phyloP scores from a whole-genome alignment of 2,888 invertebrate genomes.

The Coelogynopora nodosa region DNA sequence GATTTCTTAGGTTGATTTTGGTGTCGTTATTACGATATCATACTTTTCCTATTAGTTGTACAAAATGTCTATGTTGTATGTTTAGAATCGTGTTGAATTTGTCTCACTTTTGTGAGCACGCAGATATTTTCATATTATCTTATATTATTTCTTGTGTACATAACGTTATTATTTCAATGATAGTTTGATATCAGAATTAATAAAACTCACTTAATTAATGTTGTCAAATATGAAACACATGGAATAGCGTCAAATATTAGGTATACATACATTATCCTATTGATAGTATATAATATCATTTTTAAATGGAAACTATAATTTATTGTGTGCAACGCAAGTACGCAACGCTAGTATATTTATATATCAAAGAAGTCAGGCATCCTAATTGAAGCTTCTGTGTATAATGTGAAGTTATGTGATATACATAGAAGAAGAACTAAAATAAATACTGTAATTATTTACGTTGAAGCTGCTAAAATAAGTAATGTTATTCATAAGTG shows the following conservation, averaged over 20 bases:
- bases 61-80: too few relatives aligned
- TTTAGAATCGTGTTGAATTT: too few relatives aligned
- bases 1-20: too few relatives aligned
- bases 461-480: not conserved
- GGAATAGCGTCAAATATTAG: not conserved
- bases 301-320: constrained; percentile 10
- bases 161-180: not conserved
- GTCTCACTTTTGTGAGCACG: too few relatives aligned
- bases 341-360: too few relatives aligned
- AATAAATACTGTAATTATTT: not conserved
- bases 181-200: not conserved
- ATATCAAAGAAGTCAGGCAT: constrained; percentile 10
- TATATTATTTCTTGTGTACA: not conserved
- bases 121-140: too few relatives aligned
- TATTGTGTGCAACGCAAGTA: constrained; percentile 22
- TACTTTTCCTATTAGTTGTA: too few relatives aligned
- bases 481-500: not conserved
- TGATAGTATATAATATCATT: constrained; percentile 12
- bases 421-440: not conserved
- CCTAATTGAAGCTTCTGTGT: not conserved
- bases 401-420: not conserved
- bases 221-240: not conserved
- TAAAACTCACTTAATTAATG: constrained; percentile 6
- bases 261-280: not conserved
- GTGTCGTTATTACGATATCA: too few relatives aligned